Base-by-base conservation (phyloP, 2,113 vertebrate species). In the Hoplias malabaricus region DNA sequence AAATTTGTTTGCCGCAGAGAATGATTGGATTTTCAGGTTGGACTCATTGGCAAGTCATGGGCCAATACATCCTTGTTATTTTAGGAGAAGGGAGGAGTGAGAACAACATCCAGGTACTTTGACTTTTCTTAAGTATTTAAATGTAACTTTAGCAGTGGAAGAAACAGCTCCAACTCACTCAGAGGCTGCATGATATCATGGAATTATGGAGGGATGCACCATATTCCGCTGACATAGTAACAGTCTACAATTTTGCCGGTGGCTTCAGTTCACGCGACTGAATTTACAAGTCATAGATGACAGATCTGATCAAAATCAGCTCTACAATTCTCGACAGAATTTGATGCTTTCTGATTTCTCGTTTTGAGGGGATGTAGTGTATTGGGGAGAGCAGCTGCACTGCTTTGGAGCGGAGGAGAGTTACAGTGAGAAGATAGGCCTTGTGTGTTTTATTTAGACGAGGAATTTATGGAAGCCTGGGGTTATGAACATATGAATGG, bases 401-500 rank as follows among this genome's bases (percentile, higher is more conserved):
- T 6, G 25, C 54, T 71, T 46, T 33, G 36, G 40, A 48, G 69
- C 68, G 69, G 21, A 54, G 25, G 34, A 13, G 36, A 56, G 34
- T 27, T 21, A 63, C 48, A 31, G 25, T 25, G 50, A 73, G 80
- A 50, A 16, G 61, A 86, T 4, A 31, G 77, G 0, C 33, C 73
- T 81, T 77, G 82, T 81, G 84, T 86, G 85, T 89, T 89, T 85
- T 84, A 91, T 90, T 87, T 83, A 72, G 81, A 86, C 63, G 76
- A 85, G 89, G 86, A 91, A 90, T 90, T 90, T 90, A 88, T 88
- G 86, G 86, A 84, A 90, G 86, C 84, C 85, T n/a, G 53, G 80
- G 79, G 87, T 88, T 86, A 82, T 75, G 78, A 84, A 82, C 80
- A 80, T 79, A 88, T 91, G 89, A 92, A 90, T 89, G 84, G 86